phyloP scores from a whole-genome alignment of 2,797 vertebrate species.

The Ceyx erithaca region DNA sequence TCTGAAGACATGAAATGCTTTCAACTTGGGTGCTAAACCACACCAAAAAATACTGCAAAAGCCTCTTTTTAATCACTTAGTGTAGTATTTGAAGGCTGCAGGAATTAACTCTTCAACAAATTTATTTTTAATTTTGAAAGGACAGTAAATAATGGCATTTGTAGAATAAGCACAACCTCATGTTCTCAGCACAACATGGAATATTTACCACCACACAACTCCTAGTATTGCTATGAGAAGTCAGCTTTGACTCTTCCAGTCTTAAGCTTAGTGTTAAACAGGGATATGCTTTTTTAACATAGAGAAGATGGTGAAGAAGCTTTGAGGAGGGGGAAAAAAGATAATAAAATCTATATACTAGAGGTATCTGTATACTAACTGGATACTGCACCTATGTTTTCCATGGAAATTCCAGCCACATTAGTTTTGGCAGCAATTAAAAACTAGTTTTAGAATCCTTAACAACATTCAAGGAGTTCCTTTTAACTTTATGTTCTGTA shows the following conservation, averaged over 20 bases:
- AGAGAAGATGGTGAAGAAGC: neutral
- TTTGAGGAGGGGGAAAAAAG: too few species aligned
- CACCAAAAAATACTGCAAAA: neutral
- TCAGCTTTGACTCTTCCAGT: neutral
- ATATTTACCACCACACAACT: neutral
- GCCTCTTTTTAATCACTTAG: neutral
- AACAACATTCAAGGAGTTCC: constrained; percentile 21
- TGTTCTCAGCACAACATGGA: neutral
- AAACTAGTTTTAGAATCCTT: constrained; percentile 38
- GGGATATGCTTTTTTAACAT: fast-evolving
- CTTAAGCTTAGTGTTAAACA: neutral
- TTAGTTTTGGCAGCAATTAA: constrained; percentile 42
- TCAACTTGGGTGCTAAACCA: neutral
- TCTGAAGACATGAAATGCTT: neutral
- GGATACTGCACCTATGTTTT: neutral
- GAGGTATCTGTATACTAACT: neutral
- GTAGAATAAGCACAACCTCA: neutral
- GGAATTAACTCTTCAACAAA: neutral
- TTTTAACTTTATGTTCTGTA: constrained; percentile 11
- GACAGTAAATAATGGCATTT: neutral
- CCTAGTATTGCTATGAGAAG: neutral
- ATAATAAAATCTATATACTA: neutral
- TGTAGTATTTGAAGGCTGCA: neutral
- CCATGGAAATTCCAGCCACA: constrained; percentile 1
- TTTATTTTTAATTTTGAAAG: neutral